Evolutionary conservation across 2,888 invertebrate species (phyloP), one percentile per base, ranked within the genome.

Genomic region (Bibio marci): DNA sequence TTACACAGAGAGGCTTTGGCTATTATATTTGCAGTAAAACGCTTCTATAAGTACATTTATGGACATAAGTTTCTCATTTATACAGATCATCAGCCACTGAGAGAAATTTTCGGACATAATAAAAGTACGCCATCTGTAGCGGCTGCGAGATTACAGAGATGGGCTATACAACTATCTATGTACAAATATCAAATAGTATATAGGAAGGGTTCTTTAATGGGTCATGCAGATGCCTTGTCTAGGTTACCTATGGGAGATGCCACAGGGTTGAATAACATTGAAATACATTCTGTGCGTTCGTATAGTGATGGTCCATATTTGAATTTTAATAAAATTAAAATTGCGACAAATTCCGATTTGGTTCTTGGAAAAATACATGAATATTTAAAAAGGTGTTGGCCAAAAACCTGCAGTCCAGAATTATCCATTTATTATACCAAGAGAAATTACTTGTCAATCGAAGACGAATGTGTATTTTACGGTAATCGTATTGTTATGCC

Each of bases 361-460:
- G 8, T 22, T 6, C 8, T 22, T 6, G 4, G 5, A 8, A 22
- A 22, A 6, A 8, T 22, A 6, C 8, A 22, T 22, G 8, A 22
- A 22, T 22, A 22, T 22, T 8, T 22, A 22, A 6, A 6, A 22
- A 8, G 8, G 8, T 4, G 22, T 4, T 22, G 22, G 22, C 22
- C 22, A 22, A 22, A 22, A 4, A 6, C 22, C 22, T 6, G 8
- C 8, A 22, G 8, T 22, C 8, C 8, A 22, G 22, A 22, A 22
- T 22, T 22, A 22, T 4, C 4, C 4, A 4, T 8, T 4, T 28
- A n/a, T 28, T 22, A 6, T 22, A 8, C 22, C 11, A 28, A 28
- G 11, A 46, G 33, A 18, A 7, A 2, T 44, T 43, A 30, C 43
- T 46, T 5, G 42, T 39, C 32, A 44, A 46, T n/a, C 26, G 48